Evolutionary conservation across 2,113 vertebrate genomes (phyloP).

Genomic region (Leuciscus idus): DNA sequence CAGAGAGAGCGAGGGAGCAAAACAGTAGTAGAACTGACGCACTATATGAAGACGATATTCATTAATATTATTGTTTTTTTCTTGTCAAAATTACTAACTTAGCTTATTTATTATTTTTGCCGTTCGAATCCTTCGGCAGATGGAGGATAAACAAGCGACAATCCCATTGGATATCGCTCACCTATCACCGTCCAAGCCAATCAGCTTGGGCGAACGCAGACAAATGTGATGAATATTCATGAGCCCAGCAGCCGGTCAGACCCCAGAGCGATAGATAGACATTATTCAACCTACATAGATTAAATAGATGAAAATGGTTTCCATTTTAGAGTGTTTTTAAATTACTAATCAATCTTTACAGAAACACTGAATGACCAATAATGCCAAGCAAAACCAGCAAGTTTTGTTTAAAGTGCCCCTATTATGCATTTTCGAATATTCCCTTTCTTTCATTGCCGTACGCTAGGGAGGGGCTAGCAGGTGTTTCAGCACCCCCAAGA

Average conservation of each 20-base stretch:
- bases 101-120: neutral
- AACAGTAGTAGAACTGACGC: neutral
- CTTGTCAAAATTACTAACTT: neutral
- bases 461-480: no score
- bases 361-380: neutral
- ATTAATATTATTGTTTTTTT: neutral
- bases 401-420: no score
- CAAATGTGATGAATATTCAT: neutral
- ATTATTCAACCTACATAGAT: neutral
- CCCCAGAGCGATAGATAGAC: neutral
- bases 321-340: neutral
- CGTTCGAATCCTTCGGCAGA: neutral
- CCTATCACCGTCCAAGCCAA: neutral
- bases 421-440: no score
- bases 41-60: neutral
- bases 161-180: neutral
- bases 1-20: neutral
- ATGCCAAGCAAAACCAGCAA: neutral
- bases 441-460: no score
- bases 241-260: neutral
- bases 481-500: no score
- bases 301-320: neutral
- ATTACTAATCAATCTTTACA: neutral
- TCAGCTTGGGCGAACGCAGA: neutral
- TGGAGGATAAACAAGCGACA: neutral